These are phyloP conservation scores for Catamblyrhynchus diadema DNA, from an alignment of 2,797 vertebrate genomes.

Conservation along the genomic window DNA sequence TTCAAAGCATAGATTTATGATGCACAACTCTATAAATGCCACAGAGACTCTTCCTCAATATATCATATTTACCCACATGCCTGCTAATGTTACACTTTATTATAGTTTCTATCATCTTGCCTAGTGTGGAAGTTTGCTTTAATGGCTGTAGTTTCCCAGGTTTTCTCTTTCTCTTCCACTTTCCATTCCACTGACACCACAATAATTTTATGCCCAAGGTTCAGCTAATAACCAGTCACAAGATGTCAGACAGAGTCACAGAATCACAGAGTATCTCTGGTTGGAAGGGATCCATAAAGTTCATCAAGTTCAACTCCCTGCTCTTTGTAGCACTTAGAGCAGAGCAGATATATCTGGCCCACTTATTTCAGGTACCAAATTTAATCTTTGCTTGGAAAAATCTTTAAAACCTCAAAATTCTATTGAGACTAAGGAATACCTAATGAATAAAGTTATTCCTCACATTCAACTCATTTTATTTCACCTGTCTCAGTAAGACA, in stretches of 20 bases:
- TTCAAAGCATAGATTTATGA: constrained; percentile 31
- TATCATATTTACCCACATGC: constrained; percentile 5
- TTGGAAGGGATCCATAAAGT: background rate
- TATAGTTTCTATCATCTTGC: background rate
- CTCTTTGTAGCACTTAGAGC: background rate
- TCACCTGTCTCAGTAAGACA: background rate
- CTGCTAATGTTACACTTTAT: background rate
- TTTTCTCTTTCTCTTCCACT: constrained; percentile 14
- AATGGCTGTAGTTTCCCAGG: background rate
- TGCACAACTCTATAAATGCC: constrained; percentile 5
- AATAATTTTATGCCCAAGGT: background rate
- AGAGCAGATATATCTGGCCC: background rate
- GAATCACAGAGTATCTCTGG: background rate
- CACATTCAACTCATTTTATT: background rate
- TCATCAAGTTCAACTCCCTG: background rate
- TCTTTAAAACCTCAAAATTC: background rate
- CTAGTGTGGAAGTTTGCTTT: background rate
- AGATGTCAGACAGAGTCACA: background rate
- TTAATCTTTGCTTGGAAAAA: background rate
- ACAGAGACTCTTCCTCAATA: background rate
- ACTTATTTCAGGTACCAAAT: background rate
- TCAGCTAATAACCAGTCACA: background rate
- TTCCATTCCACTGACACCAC: background rate
- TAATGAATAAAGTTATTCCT: background rate
- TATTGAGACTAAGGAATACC: background rate